A percentile compares a stretch with the other conserved stretches of the same genome.
Evolutionary conservation across 2,113 vertebrate genomes (phyloP).

Genomic region (Amazona guildingii): DNA sequence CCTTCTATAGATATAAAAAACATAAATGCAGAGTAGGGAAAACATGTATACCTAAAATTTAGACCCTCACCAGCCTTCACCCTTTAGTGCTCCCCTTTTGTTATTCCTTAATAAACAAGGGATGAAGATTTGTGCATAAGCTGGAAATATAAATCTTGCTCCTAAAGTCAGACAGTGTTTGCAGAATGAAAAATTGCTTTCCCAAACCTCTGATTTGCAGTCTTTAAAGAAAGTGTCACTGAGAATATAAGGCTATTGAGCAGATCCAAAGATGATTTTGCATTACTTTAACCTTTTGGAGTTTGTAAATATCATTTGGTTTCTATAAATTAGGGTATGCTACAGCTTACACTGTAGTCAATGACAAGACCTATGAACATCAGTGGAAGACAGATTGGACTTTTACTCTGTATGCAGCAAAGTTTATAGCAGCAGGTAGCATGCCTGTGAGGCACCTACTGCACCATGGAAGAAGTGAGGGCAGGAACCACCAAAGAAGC

Average conservation of each 20-base stretch:
- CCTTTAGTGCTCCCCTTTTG: not conserved
- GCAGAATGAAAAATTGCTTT: not conserved
- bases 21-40: not conserved
- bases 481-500: not conserved
- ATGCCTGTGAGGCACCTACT: not conserved
- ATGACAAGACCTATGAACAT: not conserved
- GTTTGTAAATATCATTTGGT: not conserved
- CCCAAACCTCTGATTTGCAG: not conserved
- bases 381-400: not conserved
- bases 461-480: not conserved
- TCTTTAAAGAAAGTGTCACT: not conserved
- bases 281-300: not conserved
- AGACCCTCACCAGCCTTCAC: not conserved
- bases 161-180: not conserved
- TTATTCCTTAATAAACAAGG: not conserved
- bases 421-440: not conserved
- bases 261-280: not conserved
- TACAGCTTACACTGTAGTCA: not conserved
- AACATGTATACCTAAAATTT: not conserved
- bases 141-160: not conserved
- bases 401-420: not conserved
- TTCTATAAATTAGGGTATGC: not conserved
- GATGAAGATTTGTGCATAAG: not conserved
- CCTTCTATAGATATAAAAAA: not conserved
- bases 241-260: not conserved